These are phyloP conservation scores for Tragopan temminckii DNA, from an alignment of 2,797 vertebrate species.

Conservation along the genomic window DNA sequence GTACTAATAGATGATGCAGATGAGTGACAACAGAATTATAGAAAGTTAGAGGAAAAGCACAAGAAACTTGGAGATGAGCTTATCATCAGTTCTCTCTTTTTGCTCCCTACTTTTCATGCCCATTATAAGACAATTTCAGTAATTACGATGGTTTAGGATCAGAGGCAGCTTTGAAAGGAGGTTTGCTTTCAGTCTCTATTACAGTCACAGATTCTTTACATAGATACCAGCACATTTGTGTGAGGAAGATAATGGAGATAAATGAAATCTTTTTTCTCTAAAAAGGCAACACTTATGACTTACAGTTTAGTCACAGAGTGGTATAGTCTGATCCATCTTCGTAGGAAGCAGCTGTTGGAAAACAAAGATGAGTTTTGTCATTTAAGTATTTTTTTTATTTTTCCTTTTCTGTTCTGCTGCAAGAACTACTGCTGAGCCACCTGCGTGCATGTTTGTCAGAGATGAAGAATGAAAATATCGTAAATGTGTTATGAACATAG, in stretches of 20 bases:
- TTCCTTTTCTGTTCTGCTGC: not conserved
- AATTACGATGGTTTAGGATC: not conserved
- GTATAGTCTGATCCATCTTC: not conserved
- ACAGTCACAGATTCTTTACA: not conserved
- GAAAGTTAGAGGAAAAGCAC: not conserved
- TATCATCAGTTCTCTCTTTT: not conserved
- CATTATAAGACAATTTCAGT: not conserved
- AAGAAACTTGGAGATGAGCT: not conserved
- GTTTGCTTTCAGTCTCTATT: not conserved
- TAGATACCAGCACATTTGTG: not conserved
- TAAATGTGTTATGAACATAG: not conserved
- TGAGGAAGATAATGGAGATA: not conserved
- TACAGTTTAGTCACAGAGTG: not conserved
- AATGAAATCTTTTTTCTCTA: not conserved
- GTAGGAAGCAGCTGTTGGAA: not conserved
- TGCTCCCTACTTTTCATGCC: accelerated
- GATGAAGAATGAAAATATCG: not conserved
- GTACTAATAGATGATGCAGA: not conserved
- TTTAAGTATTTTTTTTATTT: not conserved
- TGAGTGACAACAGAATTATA: not conserved
- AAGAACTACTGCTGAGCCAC: not conserved
- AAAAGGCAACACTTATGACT: not conserved
- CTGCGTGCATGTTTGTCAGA: not conserved
- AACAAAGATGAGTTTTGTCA: not conserved
- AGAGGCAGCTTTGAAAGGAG: not conserved